phyloP scores from a whole-genome alignment of 2,888 invertebrate genomes.

The Rhingia rostrata region DNA sequence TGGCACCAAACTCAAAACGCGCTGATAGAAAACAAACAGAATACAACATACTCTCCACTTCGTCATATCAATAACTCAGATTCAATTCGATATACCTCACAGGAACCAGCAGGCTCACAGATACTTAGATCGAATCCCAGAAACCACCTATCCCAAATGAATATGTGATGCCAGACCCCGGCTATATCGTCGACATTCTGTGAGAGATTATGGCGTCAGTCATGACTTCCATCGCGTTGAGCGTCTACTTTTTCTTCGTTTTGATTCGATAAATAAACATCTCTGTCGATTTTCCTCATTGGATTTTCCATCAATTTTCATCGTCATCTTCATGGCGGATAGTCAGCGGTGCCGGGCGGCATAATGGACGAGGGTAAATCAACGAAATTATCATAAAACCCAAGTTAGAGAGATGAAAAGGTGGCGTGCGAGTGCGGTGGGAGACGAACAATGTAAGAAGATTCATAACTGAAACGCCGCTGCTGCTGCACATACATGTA shows the following conservation, averaged over 20 bases:
- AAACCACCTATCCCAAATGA: constrained; percentile 13
- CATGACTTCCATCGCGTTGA: constrained; percentile 49
- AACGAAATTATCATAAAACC: constrained; percentile 74
- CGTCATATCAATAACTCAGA: constrained; percentile 74
- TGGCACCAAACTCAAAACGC: constrained; percentile 41
- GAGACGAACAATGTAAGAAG: constrained; percentile 47
- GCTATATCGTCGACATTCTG: constrained; percentile 14
- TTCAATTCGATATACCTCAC: constrained; percentile 68
- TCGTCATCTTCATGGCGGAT: constrained; percentile 29
- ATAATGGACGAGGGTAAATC: constrained; percentile 52
- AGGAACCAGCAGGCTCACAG: constrained; percentile 33
- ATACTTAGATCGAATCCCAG: constrained; percentile 42
- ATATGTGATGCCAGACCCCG: background rate
- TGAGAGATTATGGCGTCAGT: constrained; percentile 73
- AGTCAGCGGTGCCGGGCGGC: background rate
- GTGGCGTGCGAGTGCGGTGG: background rate
- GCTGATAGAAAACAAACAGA: constrained; percentile 27
- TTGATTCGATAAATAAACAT: constrained; percentile 74
- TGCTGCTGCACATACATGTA: constrained; percentile 26
- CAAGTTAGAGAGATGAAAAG: constrained; percentile 29
- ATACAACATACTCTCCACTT: constrained; percentile 36
- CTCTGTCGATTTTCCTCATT: constrained; percentile 74
- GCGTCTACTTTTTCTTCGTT: constrained; percentile 20
- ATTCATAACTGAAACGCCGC: constrained; percentile 67
- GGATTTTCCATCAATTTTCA: constrained; percentile 74